phyloP scores from a whole-genome alignment of 2,797 vertebrate genomes.

The Enteromius argenteus region DNA sequence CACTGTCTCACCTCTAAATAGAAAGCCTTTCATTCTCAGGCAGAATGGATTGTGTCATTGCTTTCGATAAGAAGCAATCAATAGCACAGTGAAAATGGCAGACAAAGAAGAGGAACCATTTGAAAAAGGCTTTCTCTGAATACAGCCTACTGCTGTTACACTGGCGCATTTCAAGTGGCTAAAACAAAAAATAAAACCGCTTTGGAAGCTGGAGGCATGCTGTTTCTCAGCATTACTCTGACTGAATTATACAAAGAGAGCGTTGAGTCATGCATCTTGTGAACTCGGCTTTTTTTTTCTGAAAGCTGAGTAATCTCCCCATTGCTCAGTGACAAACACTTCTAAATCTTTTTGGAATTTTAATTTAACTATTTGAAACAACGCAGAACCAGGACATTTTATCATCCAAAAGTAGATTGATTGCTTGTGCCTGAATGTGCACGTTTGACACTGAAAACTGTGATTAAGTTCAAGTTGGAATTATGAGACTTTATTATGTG shows the following conservation, averaged over 20 bases:
- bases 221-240: conserved; percentile 19
- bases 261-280: conserved; percentile 30
- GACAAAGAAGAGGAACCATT: conserved; percentile 14
- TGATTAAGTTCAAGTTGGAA: not conserved
- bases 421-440: not conserved
- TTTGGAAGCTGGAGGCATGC: not conserved
- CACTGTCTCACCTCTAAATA: conserved; percentile 2
- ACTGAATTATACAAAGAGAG: conserved; percentile 23
- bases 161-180: conserved; percentile 17
- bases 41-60: not conserved
- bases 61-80: conserved; percentile 1
- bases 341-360: not conserved
- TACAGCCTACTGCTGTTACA: not conserved
- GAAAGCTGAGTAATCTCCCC: conserved; percentile 1
- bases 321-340: not conserved
- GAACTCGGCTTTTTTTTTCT: conserved; percentile 15
- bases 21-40: not conserved
- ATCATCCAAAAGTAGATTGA: not conserved
- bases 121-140: conserved; percentile 4
- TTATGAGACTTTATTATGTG: not conserved
- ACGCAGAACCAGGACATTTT: not conserved
- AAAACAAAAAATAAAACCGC: not conserved
- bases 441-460: not conserved
- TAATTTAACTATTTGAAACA: not conserved
- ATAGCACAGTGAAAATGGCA: not conserved